These are phyloP conservation scores for Acromyrmex heyeri DNA, from an alignment of 1,140 invertebrate genomes.

Conservation along the genomic window DNA sequence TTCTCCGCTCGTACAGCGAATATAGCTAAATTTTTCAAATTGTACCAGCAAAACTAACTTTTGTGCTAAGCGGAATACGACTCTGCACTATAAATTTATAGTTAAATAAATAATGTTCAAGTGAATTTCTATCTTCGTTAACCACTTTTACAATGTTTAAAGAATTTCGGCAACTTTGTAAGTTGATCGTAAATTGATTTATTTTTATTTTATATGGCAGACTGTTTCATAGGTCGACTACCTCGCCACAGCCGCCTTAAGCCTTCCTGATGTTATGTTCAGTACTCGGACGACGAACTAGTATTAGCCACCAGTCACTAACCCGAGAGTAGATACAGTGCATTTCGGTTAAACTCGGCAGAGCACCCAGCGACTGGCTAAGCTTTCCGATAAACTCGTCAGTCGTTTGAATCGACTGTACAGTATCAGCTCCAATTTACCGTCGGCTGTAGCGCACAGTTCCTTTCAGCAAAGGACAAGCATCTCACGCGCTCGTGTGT, in stretches of 20 bases:
- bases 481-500: conserved; percentile 33
- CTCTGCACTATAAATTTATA: neutral
- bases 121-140: neutral
- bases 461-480: conserved; percentile 60
- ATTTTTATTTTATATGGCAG: conserved; percentile 28
- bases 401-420: conserved; percentile 73
- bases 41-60: neutral
- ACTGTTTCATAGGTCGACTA: neutral
- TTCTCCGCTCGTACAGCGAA: conserved; percentile 31
- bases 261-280: conserved; percentile 32
- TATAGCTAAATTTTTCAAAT: conserved; percentile 3
- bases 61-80: neutral
- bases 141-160: neutral
- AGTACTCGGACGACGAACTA: conserved; percentile 15
- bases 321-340: conserved; percentile 41
- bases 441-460: conserved; percentile 23
- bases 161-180: neutral
- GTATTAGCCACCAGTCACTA: conserved; percentile 61
- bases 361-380: conserved; percentile 54
- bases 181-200: neutral
- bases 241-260: conserved; percentile 13
- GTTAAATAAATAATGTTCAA: neutral
- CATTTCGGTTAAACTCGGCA: conserved; percentile 42
- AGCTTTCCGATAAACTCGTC: conserved; percentile 75
- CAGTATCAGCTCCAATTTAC: conserved; percentile 72